A percentile compares a stretch with the other conserved stretches of the same genome.
Evolutionary conservation across 2,888 invertebrate species (phyloP).

Genomic region (Morpho helenor): DNA sequence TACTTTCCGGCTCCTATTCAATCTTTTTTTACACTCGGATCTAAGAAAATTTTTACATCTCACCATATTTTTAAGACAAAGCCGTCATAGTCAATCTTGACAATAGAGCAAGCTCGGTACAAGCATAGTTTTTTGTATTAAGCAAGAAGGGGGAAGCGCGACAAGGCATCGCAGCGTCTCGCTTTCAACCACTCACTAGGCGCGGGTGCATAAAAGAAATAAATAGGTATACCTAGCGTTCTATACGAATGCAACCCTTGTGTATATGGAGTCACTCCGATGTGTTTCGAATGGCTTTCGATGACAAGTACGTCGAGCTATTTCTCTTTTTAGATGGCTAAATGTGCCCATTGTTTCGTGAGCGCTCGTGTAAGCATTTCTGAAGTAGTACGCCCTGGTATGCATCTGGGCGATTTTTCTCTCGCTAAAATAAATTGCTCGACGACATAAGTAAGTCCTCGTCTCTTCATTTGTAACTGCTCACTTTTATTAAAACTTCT

Average conservation of each 20-base stretch:
- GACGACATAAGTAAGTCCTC: constrained; percentile 48
- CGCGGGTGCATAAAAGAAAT: constrained; percentile 63
- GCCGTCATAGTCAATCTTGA: constrained; percentile 61
- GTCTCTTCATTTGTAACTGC: constrained; percentile 14
- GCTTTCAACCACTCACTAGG: constrained; percentile 71
- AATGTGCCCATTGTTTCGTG: constrained; percentile 70
- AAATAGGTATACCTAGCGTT: constrained; percentile 44
- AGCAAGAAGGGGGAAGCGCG: constrained; percentile 61
- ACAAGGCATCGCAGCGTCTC: constrained; percentile 59
- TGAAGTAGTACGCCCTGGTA: constrained; percentile 38
- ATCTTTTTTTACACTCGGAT: constrained; percentile 16
- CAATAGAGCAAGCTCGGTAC: constrained; percentile 59
- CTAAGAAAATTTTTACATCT: constrained; percentile 25
- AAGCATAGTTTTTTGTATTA: constrained; percentile 66
- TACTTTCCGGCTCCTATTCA: constrained; percentile 13
- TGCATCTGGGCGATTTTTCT: constrained; percentile 34
- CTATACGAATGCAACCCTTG: constrained; percentile 48
- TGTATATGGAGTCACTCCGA: constrained; percentile 56
- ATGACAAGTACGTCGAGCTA: constrained; percentile 68
- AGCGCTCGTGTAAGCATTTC: constrained; percentile 43
- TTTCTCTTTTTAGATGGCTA: constrained; percentile 68
- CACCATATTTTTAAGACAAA: constrained; percentile 44
- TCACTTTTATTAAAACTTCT: constrained; percentile 5
- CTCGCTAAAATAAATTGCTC: constrained; percentile 19
- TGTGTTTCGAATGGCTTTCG: constrained; percentile 72